Evolutionary conservation across 2,113 vertebrate genomes (phyloP), one percentile per base, ranked within the genome.

Genomic region (Solea senegalensis): DNA sequence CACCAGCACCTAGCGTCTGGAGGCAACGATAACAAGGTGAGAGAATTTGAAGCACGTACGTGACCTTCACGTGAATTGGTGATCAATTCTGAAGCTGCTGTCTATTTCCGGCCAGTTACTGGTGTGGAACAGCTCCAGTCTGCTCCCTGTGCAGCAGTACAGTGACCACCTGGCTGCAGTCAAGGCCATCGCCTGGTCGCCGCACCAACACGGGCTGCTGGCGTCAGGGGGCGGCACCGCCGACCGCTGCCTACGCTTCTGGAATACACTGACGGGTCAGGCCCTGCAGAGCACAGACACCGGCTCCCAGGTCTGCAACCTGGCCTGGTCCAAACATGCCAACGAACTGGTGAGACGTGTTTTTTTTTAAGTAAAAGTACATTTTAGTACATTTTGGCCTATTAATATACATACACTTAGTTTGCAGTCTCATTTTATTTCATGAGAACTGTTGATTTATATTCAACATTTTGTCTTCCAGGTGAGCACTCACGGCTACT

Each of bases 401-500:
- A 3, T 10, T 10, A 45, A 45, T 45, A 45, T 12, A 45, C 44
- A 45, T n/a, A 45, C 44, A 10, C 44, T 7, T 10, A 7, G 4
- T 11, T 12, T 12, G 9, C 13, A 1, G 44, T 21, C 44, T 46
- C 3, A 46, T 46, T 46, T 9, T 11, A 5, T 6, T 46, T 46
- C 9, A 11, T 46, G 7, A 1, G 21, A 21, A 21, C 21, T 21
- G 21, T 21, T 1, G 16, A 9, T 16, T 14, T 11, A 9, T 1
- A 49, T 39, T 34, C 2, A 6, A 5, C 3, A 21, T 43, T 26
- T 9, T 40, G 8, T 16, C n/a, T 76, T 57, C 4, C 79, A 95
- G 94, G 94, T 95, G 83, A 95, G 94, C 90, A 95, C 94, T 58
- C 94, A 95, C 4, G 94, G 94, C 48, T 95, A 95, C 90, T 95